Evolutionary conservation across 2,888 invertebrate genomes (phyloP), one percentile per base, ranked within the genome.

Genomic region (Drosophila paucipuncta): DNA sequence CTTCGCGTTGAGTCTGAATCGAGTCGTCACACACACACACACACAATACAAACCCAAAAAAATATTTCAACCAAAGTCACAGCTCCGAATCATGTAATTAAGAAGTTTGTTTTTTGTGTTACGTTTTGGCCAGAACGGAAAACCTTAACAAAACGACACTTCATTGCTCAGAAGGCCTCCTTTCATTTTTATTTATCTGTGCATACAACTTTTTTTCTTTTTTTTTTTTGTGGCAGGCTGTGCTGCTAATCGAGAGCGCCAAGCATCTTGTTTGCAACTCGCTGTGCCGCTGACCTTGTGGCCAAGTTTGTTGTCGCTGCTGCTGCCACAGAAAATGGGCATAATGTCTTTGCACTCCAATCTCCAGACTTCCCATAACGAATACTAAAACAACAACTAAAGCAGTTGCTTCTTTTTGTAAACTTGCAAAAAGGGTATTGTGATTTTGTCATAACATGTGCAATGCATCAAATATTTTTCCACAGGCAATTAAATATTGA

Each of bases 71-170:
- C 64, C 70, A 67, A 73, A 76, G 57, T 47, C 64, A 52, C 74
- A 64, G 66, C 61, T 68, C 16, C 47, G n/a, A 85, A 69, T 88
- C 68, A 80, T 78, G 82, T 83, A 88, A 85, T 88, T 85, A 88
- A 72, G 75, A 73, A 83, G 69, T 80, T 69, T 55, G 60, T 53
- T 83, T 65, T 52, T 53, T 65, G 41, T 65, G 58, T 63, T 39
- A 54, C 35, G 60, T 77, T 54, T 58, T 49, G 35, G 69, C 49
- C 59, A 78, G 68, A 82, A 85, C 72, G 68, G 58, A 79, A 76
- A 83, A 68, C 69, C 60, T 73, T 68, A 41, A 57, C 47, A 47
- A 58, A 69, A 47, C 65, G 77, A 80, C 72, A 77, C 70, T 68
- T 68, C n/a, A 59, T 57, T 70, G 59, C 52, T 61, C 68, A 68